Conservation (phyloP, 2,888 invertebrate genomes). For the Galerucella calmariensis region DNA sequence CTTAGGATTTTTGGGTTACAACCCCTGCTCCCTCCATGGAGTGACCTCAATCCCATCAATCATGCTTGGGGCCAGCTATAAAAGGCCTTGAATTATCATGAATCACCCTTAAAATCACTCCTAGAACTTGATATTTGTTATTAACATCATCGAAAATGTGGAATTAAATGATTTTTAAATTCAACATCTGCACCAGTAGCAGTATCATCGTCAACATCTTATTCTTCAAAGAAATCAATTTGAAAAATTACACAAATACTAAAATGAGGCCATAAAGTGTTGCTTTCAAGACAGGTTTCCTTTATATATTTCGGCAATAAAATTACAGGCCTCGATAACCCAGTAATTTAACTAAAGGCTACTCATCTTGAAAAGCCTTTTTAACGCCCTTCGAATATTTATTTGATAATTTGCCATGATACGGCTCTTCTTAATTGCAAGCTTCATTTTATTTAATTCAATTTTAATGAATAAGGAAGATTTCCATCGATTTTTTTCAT, state of each 20-base stretch:
- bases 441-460: conserved; percentile 43
- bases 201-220: background rate
- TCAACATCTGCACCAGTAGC: background rate
- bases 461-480: conserved; percentile 20
- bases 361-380: conserved; percentile 54
- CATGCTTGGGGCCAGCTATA: too few relatives aligned
- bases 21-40: too few relatives aligned
- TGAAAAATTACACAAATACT: conserved; percentile 59
- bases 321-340: conserved; percentile 60
- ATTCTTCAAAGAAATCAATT: conserved; percentile 24
- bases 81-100: too few relatives aligned
- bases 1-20: too few relatives aligned
- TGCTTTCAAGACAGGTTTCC: conserved; percentile 49
- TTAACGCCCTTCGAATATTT: conserved; percentile 41
- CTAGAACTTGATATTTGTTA: too few relatives aligned
- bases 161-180: too few relatives aligned
- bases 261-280: conserved; percentile 55
- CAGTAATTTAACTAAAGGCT: conserved; percentile 60
- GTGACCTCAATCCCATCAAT: too few relatives aligned
- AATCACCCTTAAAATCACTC: too few relatives aligned
- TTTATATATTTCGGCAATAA: conserved; percentile 55
- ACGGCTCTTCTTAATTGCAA: conserved; percentile 49
- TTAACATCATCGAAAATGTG: too few relatives aligned
- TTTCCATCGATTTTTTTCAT: conserved; percentile 2
- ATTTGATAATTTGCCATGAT: conserved; percentile 48